Percentiles rank a stretch among this genome's conserved stretches.
These are phyloP conservation scores for Pteropus alecto DNA, from an alignment of 2,113 vertebrate species.

Conservation along the genomic window DNA sequence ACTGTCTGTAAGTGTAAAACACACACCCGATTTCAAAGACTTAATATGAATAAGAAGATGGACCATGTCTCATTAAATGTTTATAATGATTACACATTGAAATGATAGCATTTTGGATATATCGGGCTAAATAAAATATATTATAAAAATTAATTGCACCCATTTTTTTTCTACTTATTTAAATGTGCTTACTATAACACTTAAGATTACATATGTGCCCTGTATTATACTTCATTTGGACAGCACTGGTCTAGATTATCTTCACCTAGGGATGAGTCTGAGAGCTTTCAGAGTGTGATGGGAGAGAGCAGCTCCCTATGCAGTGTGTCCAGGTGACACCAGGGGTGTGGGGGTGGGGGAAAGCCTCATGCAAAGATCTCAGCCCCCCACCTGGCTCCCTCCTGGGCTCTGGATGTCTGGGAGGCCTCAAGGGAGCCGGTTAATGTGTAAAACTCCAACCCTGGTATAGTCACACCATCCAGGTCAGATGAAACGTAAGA, in stretches of 20 bases:
- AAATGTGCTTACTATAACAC: background rate
- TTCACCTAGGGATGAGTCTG: background rate
- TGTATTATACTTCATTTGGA: background rate
- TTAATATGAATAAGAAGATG: background rate
- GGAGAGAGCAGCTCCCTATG: background rate
- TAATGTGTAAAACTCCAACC: background rate
- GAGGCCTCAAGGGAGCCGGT: background rate
- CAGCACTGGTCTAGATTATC: background rate
- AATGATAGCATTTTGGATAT: background rate
- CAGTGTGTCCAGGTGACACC: background rate
- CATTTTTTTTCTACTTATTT: background rate
- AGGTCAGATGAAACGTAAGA: background rate
- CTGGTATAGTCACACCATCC: too few relatives aligned
- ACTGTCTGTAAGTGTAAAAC: background rate
- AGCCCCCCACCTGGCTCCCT: too few relatives aligned
- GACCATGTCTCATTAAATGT: background rate
- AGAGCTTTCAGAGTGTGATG: background rate
- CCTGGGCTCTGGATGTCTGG: background rate
- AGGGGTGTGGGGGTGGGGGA: background rate
- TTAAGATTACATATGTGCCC: background rate
- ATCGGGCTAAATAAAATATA: slow-evolving; percentile 25
- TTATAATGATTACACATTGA: background rate
- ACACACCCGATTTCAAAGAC: background rate
- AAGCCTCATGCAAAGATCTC: background rate
- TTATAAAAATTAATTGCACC: background rate